A percentile compares a stretch with the other conserved stretches of the same genome.
These are phyloP conservation scores for Sphaerodactylus townsendi DNA, from an alignment of 2,113 vertebrate genomes.

Conservation along the genomic window DNA sequence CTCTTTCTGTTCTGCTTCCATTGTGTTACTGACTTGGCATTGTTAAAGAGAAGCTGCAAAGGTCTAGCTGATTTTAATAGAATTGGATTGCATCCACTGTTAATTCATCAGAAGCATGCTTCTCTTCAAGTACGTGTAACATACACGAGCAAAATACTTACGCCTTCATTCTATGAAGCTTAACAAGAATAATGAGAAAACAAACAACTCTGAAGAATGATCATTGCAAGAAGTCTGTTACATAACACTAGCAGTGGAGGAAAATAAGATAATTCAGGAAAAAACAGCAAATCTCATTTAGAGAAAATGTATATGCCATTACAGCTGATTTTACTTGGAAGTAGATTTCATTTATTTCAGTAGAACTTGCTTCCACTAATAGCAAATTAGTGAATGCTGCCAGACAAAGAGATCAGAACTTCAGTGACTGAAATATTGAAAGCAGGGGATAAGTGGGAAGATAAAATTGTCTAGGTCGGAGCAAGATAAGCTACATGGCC, in stretches of 20 bases:
- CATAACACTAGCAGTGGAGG: background rate
- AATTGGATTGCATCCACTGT: background rate
- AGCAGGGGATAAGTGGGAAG: no score
- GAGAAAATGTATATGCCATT: background rate
- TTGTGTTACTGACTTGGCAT: background rate
- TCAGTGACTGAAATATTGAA: background rate
- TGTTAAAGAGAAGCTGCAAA: background rate
- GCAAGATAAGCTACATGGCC: no score
- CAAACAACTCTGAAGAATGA: background rate
- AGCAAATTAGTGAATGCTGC: background rate
- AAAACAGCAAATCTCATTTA: fast-evolving
- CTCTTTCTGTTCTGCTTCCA: background rate
- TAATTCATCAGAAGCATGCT: background rate
- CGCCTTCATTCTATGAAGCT: background rate
- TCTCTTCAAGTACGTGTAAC: background rate
- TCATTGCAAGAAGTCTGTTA: background rate
- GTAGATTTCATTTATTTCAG: background rate
- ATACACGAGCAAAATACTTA: background rate
- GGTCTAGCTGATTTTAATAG: background rate
- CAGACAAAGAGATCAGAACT: background rate
- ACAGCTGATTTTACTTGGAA: background rate
- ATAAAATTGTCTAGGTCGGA: no score
- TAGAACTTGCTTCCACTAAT: background rate
- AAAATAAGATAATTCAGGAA: background rate
- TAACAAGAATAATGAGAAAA: background rate